Evolutionary conservation across 2,113 vertebrate species (phyloP).

Genomic region (Haplotaxodon microlepis): DNA sequence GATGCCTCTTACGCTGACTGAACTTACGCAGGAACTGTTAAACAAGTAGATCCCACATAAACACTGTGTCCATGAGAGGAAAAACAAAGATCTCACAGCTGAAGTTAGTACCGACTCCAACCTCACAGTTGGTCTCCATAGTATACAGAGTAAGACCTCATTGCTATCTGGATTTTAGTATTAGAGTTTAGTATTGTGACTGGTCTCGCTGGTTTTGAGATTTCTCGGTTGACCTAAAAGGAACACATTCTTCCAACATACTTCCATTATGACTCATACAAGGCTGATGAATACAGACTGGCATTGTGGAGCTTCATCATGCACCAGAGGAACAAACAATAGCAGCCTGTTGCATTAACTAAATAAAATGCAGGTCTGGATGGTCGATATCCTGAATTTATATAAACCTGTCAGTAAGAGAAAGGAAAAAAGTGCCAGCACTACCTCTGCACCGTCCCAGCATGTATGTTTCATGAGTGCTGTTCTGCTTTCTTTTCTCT

Average conservation of each 20-base stretch:
- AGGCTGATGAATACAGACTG: background rate
- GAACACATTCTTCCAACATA: background rate
- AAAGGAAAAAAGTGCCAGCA: background rate
- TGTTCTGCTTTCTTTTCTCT: background rate
- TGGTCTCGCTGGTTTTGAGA: background rate
- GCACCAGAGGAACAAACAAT: background rate
- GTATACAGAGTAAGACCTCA: background rate
- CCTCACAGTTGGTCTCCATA: background rate
- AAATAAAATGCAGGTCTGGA: background rate
- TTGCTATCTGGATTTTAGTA: background rate
- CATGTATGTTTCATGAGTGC: slow-evolving; percentile 18
- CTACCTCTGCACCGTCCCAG: background rate
- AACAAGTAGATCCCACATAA: background rate
- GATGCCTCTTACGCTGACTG: background rate
- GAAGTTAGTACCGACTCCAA: background rate
- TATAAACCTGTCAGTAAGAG: background rate
- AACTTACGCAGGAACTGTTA: background rate
- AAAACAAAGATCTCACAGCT: background rate
- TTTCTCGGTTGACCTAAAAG: background rate
- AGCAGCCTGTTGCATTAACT: background rate
- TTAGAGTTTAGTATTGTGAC: background rate
- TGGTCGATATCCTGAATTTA: background rate
- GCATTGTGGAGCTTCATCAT: background rate
- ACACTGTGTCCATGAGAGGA: background rate
- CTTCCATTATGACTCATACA: background rate